These are phyloP conservation scores for Drosophila lowei DNA, from an alignment of 1,140 invertebrate genomes.

Conservation along the genomic window DNA sequence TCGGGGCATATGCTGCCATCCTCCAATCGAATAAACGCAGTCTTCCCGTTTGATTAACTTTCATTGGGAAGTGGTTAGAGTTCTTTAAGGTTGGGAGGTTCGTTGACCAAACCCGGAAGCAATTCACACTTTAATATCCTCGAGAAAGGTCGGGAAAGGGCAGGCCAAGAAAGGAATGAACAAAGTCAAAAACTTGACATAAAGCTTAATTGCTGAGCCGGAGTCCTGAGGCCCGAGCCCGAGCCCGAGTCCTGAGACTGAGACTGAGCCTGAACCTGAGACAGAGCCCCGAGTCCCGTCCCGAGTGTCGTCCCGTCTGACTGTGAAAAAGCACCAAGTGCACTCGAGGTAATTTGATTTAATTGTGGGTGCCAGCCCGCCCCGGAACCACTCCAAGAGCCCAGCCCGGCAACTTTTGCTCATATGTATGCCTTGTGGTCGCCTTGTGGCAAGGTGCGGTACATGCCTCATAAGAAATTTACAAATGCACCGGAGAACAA, in stretches of 20 bases:
- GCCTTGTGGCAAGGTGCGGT: slow-evolving; percentile 11
- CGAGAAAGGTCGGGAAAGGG: not conserved
- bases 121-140: slow-evolving; percentile 22
- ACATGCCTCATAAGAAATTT: slow-evolving; percentile 67
- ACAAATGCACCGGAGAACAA: slow-evolving; percentile 39
- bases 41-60: slow-evolving; percentile 14
- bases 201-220: slow-evolving; percentile 65
- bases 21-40: not conserved
- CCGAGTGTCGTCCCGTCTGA: slow-evolving; percentile 15
- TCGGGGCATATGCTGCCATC: slow-evolving; percentile 14
- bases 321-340: slow-evolving; percentile 70
- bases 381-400: slow-evolving; percentile 30
- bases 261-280: slow-evolving; percentile 1
- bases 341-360: slow-evolving; percentile 81
- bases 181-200: slow-evolving; percentile 51
- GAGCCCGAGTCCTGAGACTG: not conserved
- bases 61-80: too few species aligned
- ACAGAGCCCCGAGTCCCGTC: not conserved
- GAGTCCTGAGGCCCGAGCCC: slow-evolving; percentile 10
- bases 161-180: slow-evolving; percentile 5
- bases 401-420: slow-evolving; percentile 41
- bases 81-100: slow-evolving; percentile 33
- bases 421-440: slow-evolving; percentile 26
- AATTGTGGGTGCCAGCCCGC: slow-evolving; percentile 69
- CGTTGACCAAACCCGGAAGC: slow-evolving; percentile 64